Evolutionary conservation across 2,797 vertebrate species (phyloP), one percentile per base, ranked within the genome.

Genomic region (Muscicapa comitata): DNA sequence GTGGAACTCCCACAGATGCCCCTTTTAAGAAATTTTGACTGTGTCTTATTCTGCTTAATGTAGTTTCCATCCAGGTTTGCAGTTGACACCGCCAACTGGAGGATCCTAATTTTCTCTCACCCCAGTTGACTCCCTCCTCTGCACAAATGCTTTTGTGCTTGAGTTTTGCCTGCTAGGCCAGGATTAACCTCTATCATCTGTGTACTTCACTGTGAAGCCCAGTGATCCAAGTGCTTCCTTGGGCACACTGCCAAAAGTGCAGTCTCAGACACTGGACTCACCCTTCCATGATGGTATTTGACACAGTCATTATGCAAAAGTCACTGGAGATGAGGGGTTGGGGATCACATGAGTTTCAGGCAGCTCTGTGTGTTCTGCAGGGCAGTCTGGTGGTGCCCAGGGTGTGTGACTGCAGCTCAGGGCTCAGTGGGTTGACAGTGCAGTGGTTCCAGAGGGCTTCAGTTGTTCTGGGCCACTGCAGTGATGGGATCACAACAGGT

Each of bases 341-440:
- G 43, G 47, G 25, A 24, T 82, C 16, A 11, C 7, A 0, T 15
- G 50, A 7, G 31, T 62, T 76, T 73, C 26, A 72, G 45, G 12
- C 37, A 63, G 10, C 40, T 48, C 1, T 1, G 2, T 29, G 23
- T 11, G 16, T 40, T 66, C 31, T 58, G 0, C 7, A 0, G 35
- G 51, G n/a, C n/a, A n/a, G 4, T 20, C 14, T 62, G 20, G 67
- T 54, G 50, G 31, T 15, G 28, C 9, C 9, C 45, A 28, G 50
- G 2, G 23, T 23, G 24, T 40, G 63, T 58, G 63, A 4, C 38
- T 43, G n/a, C 78, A 79, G 40, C 61, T 72, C 14, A 4, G 33
- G 51, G 58, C 50, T 53, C 48, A 13, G 40, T 3, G 17, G 61
- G 10, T 24, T 75, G 55, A n/a, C 6, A 12, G 33, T 59, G 50